Percentiles rank a stretch among this genome's conserved stretches.
Conservation (phyloP, 2,888 invertebrate genomes). For the Cecidostiba fungosa region DNA sequence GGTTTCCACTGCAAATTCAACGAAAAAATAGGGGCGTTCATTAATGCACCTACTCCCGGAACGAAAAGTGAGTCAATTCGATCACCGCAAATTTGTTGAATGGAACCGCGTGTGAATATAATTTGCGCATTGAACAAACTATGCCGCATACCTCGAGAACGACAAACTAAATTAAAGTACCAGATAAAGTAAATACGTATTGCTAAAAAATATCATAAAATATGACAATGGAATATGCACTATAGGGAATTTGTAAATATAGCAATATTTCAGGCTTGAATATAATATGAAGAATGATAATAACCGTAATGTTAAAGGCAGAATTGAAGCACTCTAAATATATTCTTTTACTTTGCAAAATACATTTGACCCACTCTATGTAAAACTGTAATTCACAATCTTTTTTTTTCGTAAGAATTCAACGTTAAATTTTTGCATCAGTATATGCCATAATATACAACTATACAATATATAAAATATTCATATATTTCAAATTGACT, state of each 20-base stretch:
- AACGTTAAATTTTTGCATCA: constrained; percentile 16
- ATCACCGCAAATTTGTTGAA: constrained; percentile 68
- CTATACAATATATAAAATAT: constrained; percentile 30
- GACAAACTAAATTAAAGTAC: background rate
- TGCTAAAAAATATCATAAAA: constrained; percentile 27
- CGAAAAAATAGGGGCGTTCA: constrained; percentile 68
- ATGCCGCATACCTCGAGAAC: background rate
- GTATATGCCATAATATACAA: constrained; percentile 30
- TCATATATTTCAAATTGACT: constrained; percentile 60
- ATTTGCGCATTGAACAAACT: constrained; percentile 9
- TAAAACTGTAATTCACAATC: background rate
- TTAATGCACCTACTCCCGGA: constrained; percentile 77
- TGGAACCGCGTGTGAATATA: constrained; percentile 18
- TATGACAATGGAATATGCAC: constrained; percentile 2
- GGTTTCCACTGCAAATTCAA: constrained; percentile 73
- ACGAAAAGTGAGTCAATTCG: constrained; percentile 80
- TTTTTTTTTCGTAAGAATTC: background rate
- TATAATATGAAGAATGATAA: constrained; percentile 10
- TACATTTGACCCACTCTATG: background rate
- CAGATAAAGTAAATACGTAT: constrained; percentile 22
- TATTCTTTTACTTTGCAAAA: background rate
- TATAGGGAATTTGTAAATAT: constrained; percentile 49
- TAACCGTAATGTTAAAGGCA: constrained; percentile 2
- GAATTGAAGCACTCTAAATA: background rate
- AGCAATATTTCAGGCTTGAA: constrained; percentile 32